Evolutionary conservation across 1,140 invertebrate genomes (phyloP), one percentile per base, ranked within the genome.

Genomic region (Episyrphus balteatus): DNA sequence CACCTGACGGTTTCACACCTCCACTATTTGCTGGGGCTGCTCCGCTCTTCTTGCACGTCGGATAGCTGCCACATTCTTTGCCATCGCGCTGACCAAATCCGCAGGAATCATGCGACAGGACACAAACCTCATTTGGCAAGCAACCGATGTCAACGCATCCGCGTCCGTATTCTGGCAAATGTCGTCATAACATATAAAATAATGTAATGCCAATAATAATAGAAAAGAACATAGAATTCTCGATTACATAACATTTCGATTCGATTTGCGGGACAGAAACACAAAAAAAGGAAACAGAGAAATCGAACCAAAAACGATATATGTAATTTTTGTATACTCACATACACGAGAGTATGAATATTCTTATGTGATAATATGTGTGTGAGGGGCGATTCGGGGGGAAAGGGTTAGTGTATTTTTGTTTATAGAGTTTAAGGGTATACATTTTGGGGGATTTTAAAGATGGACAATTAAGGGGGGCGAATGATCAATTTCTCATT

Each of bases 121-220:
- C 74, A 59, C 83, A 85, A 46, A 75, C 73, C 68, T 86, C 77
- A 50, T 72, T 81, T 55, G 76, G 81, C 19, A 75, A 66, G 56
- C 83, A 86, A 44, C 83, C 82, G 54, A 86, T 86, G 57, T 86
- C 83, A 53, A 76, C 77, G 62, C 83, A 86, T 12, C 74, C 75
- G 53, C 83, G 75, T 43, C 83, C 83, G 62, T 84, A 86, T 70
- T 85, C 83, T 85, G 62, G 3, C 70, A 73, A 60, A 51, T 50
- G 19, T 14, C 26, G 21, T 31, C 21, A 47, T 26, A 40, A 17
- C 30, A 39, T 33, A 18, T 33, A 31, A 31, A 18, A 33, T n/a
- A 13, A 6, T 14, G 13, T 26, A 21, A 34, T 31, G 18, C 14
- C 19, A 33, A 39, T 19, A 37, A 41, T 30, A 36, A 34, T 19